phyloP scores from a whole-genome alignment of 2,113 vertebrate species.

The Carassius carassius region DNA sequence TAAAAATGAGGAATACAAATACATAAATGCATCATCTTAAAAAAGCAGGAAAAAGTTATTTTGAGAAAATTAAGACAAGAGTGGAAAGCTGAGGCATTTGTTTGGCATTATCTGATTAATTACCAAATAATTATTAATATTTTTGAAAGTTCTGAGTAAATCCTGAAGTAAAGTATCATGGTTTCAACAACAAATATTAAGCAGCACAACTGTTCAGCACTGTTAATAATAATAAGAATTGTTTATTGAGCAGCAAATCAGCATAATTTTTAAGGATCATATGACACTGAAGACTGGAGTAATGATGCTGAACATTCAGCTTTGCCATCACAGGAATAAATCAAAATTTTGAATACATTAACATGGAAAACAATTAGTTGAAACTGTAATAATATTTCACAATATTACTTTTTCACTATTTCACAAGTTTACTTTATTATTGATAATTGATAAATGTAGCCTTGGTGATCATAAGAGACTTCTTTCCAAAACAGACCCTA shows the following conservation, averaged over 20 bases:
- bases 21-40: background rate
- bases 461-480: background rate
- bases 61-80: background rate
- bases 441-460: too few species aligned
- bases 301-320: too few species aligned
- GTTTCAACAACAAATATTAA: background rate
- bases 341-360: too few species aligned
- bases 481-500: background rate
- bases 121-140: too few species aligned
- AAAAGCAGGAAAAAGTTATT: background rate
- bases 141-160: too few species aligned
- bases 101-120: too few species aligned
- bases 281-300: background rate
- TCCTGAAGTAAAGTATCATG: background rate
- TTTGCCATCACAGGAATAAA: too few species aligned
- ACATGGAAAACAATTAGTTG: background rate
- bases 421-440: too few species aligned
- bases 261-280: background rate
- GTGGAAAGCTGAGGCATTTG: too few species aligned
- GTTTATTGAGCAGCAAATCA: background rate
- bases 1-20: background rate
- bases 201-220: too few species aligned
- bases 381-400: background rate
- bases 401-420: too few species aligned
- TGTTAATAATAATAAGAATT: too few species aligned